Evolutionary conservation across 2,113 vertebrate genomes (phyloP).

Genomic region (Clupea harengus): DNA sequence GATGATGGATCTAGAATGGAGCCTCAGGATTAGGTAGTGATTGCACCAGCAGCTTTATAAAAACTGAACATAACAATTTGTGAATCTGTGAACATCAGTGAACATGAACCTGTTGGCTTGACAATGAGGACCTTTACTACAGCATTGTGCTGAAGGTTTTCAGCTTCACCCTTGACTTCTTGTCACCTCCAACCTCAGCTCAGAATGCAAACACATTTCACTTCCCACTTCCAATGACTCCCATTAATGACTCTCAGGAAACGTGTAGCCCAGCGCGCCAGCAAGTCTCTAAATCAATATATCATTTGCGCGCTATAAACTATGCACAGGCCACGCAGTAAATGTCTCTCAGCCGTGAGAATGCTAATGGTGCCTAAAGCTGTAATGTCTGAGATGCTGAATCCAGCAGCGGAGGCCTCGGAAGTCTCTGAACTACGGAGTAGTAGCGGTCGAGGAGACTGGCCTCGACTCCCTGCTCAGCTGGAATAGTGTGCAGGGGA

Average conservation of each 20-base stretch:
- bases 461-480: neutral
- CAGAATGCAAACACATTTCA: neutral
- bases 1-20: neutral
- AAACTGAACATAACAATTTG: neutral
- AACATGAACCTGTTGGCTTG: neutral
- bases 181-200: neutral
- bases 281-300: neutral
- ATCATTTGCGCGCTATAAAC: neutral
- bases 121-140: neutral
- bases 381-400: neutral
- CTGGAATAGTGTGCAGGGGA: neutral
- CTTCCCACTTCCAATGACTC: neutral
- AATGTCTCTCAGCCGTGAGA: conserved; percentile 2
- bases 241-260: neutral
- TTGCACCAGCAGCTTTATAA: neutral
- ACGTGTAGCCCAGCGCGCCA: neutral
- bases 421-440: neutral
- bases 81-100: neutral
- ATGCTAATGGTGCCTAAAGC: conserved; percentile 6
- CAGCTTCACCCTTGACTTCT: neutral
- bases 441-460: neutral
- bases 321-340: neutral
- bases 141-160: neutral
- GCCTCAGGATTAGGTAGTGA: neutral
- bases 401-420: neutral